Conservation (phyloP, 2,113 vertebrate genomes). For the Poecilia latipinna region DNA sequence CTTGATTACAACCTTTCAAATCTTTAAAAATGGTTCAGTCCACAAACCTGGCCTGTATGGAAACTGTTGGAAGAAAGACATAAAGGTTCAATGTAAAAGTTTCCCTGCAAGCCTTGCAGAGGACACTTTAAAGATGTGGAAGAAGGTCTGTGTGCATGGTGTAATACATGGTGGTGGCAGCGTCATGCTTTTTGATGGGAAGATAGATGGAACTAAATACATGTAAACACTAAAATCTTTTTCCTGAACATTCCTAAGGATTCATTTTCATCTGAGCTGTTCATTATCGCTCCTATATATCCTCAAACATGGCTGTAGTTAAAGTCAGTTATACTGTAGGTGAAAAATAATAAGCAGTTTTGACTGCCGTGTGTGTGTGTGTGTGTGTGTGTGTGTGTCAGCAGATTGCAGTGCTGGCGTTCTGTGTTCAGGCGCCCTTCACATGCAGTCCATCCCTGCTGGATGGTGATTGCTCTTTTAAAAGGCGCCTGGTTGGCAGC, state of each 20-base stretch:
- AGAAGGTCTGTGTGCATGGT: too few relatives aligned
- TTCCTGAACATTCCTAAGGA: neutral
- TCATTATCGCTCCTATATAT: neutral
- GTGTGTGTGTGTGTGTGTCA: neutral
- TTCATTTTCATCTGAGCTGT: neutral
- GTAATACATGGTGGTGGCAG: too few relatives aligned
- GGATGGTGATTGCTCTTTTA: conserved; percentile 39
- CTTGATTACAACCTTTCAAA: too few relatives aligned
- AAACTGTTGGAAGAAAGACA: too few relatives aligned
- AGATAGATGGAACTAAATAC: too few relatives aligned
- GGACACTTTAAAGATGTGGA: too few relatives aligned
- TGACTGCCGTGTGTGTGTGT: too few relatives aligned
- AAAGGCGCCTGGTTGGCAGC: conserved; percentile 39
- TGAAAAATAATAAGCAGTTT: neutral
- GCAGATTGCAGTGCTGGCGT: conserved; percentile 7
- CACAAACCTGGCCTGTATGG: too few relatives aligned
- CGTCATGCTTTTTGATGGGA: too few relatives aligned
- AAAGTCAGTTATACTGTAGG: neutral
- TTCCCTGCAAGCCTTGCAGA: too few relatives aligned
- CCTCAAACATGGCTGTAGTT: neutral
- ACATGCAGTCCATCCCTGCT: conserved; percentile 33
- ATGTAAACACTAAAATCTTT: neutral
- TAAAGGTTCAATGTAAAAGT: too few relatives aligned
- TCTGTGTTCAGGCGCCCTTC: conserved; percentile 34
- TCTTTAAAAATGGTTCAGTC: too few relatives aligned